These are phyloP conservation scores for Euphydryas editha DNA, from an alignment of 2,888 invertebrate species.

Conservation along the genomic window DNA sequence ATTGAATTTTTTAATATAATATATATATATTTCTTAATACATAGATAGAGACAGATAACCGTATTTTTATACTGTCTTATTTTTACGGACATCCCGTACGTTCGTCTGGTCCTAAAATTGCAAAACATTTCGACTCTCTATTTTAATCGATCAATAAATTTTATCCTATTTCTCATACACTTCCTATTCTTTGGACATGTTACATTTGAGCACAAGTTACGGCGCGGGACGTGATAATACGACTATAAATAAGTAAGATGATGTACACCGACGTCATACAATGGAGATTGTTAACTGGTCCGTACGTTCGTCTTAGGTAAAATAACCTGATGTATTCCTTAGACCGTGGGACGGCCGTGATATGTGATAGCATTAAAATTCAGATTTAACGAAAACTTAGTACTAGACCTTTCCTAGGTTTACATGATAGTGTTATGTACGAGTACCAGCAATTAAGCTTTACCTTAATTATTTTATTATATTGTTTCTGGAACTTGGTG, in stretches of 20 bases:
- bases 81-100: no score
- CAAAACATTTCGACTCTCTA: no score
- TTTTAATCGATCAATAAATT: neutral
- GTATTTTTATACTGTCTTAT: no score
- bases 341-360: neutral
- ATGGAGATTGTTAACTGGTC: constrained; percentile 50
- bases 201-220: constrained; percentile 40
- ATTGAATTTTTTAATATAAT: no score
- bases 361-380: constrained; percentile 11
- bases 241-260: constrained; percentile 56
- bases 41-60: no score
- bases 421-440: neutral
- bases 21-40: no score
- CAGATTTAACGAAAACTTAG: constrained; percentile 10
- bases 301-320: constrained; percentile 16
- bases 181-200: constrained; percentile 8
- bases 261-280: constrained; percentile 49
- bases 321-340: constrained; percentile 6
- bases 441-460: neutral
- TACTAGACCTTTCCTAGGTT: neutral
- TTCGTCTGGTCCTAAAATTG: no score
- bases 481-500: no score
- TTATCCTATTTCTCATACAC: neutral
- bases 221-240: constrained; percentile 54
- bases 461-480: no score